Evolutionary conservation across 2,888 invertebrate species (phyloP), one percentile per base, ranked within the genome.

Genomic region (Hirtodrosophila duncani): DNA sequence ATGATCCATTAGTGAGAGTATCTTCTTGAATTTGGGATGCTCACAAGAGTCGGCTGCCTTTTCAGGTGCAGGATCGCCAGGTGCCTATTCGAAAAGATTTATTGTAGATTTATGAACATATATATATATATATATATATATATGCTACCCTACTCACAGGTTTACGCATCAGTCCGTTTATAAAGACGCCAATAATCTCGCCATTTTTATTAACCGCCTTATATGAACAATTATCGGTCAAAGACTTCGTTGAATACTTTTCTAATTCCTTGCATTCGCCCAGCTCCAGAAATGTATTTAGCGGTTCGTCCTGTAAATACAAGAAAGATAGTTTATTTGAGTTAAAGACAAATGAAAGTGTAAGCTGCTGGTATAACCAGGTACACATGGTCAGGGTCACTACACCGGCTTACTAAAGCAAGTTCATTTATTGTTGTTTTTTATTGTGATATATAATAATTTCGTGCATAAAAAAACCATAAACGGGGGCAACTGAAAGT

Each of bases 21-120:
- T 88, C 77, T 89, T 88, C 48, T 86, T 87, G 64, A 90, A 90
- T 66, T 89, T 89, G 1, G 84, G 82, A 81, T 90, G 88, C 10
- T 83, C 69, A 62, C 89, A 89, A 7, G 59, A 45, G 6, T 82
- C 81, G 5, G 80, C 74, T 0, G 77, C 50, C 39, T 69, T 78
- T 14, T 63, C 74, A 21, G 63, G 45, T 9, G 57, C 53, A n/a
- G n/a, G n/a, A 9, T 46, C 64, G 14, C 65, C 39, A 14, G 67
- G 18, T 0, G 57, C 41, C 70, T 79, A 21, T 31, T 33, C 17
- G 9, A 20, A 4, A n/a, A 10, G n/a, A n/a, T n/a, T n/a, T n/a
- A n/a, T n/a, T n/a, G n/a, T n/a, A 2, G 4, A 7, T n/a, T 11
- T 3, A 8, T 1, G 2, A n/a, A 7, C 2, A 24, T 0, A 11